These are phyloP conservation scores for Zaprionus lineosus DNA, from an alignment of 2,888 invertebrate genomes.

Conservation along the genomic window DNA sequence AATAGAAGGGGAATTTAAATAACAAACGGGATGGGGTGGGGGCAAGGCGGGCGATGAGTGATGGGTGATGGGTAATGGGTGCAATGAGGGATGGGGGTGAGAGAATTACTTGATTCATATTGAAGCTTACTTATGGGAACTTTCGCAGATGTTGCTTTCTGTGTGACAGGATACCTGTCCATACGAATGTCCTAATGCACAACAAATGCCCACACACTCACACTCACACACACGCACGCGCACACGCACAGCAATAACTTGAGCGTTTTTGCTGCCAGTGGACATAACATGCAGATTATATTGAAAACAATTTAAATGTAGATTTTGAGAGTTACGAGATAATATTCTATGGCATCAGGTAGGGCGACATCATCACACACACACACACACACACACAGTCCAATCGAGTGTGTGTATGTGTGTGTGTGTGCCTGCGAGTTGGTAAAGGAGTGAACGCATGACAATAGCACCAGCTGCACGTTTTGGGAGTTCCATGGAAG, in stretches of 20 bases:
- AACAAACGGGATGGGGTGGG: too few species aligned
- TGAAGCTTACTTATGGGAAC: conserved; percentile 53
- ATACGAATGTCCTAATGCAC: too few species aligned
- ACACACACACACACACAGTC: conserved; percentile 7
- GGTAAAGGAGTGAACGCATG: conserved; percentile 23
- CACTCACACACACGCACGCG: conserved; percentile 16
- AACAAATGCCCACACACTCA: background rate
- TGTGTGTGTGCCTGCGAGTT: conserved; percentile 1
- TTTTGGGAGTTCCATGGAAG: conserved; percentile 53
- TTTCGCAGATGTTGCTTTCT: conserved; percentile 42
- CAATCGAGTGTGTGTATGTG: conserved; percentile 24
- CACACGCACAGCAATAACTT: conserved; percentile 44
- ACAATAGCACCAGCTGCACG: conserved; percentile 45
- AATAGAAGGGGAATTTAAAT: background rate
- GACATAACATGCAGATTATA: conserved; percentile 76
- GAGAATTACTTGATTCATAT: too few species aligned
- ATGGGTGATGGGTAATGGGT: too few species aligned
- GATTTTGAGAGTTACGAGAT: conserved; percentile 67
- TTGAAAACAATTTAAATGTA: conserved; percentile 79
- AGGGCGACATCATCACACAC: conserved; percentile 29
- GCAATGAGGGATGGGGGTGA: too few species aligned
- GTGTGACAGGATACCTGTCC: too few species aligned
- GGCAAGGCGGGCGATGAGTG: too few species aligned
- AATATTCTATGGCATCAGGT: conserved; percentile 62
- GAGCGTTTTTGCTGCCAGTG: conserved; percentile 54